Evolutionary conservation across 2,888 invertebrate species (phyloP).

Genomic region (Neoscelio sp.): DNA sequence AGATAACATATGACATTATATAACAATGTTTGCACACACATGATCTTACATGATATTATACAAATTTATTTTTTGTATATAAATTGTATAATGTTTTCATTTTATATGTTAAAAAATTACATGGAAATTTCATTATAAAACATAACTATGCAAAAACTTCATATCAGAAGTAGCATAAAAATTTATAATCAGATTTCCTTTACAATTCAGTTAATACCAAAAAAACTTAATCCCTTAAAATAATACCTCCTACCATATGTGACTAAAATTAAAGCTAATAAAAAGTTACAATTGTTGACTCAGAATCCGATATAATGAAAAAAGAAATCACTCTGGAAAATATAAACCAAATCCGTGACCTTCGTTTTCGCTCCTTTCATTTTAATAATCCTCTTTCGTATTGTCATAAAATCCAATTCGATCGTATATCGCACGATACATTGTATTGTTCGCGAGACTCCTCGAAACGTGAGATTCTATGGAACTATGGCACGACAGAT

Average conservation of each 20-base stretch:
- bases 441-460: conserved; percentile 5
- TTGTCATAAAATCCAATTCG: conserved; percentile 28
- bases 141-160: too few species aligned
- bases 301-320: conserved; percentile 6
- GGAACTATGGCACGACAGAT: not conserved
- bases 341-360: conserved; percentile 29
- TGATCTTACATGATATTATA: too few species aligned
- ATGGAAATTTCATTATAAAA: not conserved
- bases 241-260: conserved; percentile 4
- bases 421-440: conserved; percentile 11
- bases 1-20: too few species aligned
- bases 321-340: conserved; percentile 1
- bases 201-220: not conserved
- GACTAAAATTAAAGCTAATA: conserved; percentile 20
- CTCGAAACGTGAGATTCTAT: conserved; percentile 21
- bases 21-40: too few species aligned
- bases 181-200: not conserved
- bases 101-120: too few species aligned
- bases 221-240: not conserved
- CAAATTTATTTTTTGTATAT: too few species aligned
- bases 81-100: too few species aligned
- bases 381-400: conserved; percentile 21
- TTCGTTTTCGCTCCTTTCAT: conserved; percentile 7
- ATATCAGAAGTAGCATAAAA: too few species aligned
- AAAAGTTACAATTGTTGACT: conserved; percentile 16